Evolutionary conservation across 2,888 invertebrate species (phyloP), one percentile per base, ranked within the genome.

Genomic region (Adineta ricciae): DNA sequence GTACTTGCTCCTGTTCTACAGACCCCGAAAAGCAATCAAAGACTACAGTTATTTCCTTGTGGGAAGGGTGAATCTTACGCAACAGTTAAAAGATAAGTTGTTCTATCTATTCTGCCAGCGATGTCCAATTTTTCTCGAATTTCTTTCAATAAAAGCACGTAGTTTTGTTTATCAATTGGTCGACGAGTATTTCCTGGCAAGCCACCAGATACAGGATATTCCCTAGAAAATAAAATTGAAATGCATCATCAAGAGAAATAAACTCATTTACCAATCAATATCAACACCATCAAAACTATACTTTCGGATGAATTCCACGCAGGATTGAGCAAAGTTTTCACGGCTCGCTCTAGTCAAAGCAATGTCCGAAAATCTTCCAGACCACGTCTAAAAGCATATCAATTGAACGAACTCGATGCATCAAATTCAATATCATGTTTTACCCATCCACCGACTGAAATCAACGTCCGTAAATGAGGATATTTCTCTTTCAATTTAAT

Each of bases 181-280:
- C 78, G 78, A 38, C 24, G 73, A n/a, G 38, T 78, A 78, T 41
- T 78, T 41, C 24, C 41, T 21, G 41, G 24, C n/a, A 41, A 4
- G 14, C 78, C 78, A 78, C 78, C 78, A 78, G 78, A 78, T 1
- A 78, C 78, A 78, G 78, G 78, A 78, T 78, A 78, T 78, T 78
- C 78, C 78, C 78, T 78, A 24, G 4, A 73, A n/a, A 64, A 36
- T 64, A n/a, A 14, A 32, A 46, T 46, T 9, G 5, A 21, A 16
- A 24, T 78, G 1, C 8, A 24, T 32, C 14, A 11, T 41, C 0
- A n/a, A n/a, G 14, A 41, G 0, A 41, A n/a, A 41, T 38, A 0
- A 24, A n/a, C 1, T 24, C 14, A 24, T n/a, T 41, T 11, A 78
- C 78, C 78, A 78, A 78, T 78, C 78, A 21, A 78, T 24, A 41